phyloP scores from a whole-genome alignment of 2,888 invertebrate species.

The Byasa hedistus region DNA sequence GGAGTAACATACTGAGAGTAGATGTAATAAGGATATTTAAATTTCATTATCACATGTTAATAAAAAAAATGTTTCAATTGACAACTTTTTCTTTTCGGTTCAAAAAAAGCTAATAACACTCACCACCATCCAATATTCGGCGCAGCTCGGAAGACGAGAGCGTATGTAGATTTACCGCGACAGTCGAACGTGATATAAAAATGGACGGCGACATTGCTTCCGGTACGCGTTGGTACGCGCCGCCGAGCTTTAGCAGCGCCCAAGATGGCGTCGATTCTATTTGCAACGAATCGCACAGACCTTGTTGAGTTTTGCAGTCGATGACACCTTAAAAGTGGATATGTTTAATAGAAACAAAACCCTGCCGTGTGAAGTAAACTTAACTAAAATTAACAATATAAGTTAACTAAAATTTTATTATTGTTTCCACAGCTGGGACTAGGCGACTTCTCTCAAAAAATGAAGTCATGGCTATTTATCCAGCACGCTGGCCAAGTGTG shows the following conservation, averaged over 20 bases:
- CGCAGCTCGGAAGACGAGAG: conserved; percentile 82
- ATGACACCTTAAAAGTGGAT: conserved; percentile 75
- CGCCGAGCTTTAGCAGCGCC: conserved; percentile 86
- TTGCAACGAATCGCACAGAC: conserved; percentile 81
- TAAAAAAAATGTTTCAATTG: no score
- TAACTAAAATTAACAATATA: no score
- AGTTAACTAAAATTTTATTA: no score
- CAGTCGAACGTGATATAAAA: conserved; percentile 37
- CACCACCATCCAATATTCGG: conserved; percentile 75
- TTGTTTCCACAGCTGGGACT: no score
- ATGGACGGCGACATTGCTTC: conserved; percentile 36
- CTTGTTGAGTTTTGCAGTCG: conserved; percentile 79
- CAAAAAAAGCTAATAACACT: conserved; percentile 22
- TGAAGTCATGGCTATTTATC: no score
- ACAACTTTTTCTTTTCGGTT: no score
- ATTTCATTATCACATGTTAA: no score
- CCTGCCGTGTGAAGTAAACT: no score
- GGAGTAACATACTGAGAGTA: no score
- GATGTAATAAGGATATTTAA: no score
- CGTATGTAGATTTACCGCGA: conserved; percentile 76
- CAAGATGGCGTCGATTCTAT: conserved; percentile 83
- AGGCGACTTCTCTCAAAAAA: no score
- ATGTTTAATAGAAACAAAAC: background rate
- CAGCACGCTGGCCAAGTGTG: no score
- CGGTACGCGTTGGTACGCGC: conserved; percentile 84